Evolutionary conservation across 2,113 vertebrate species (phyloP), one percentile per base, ranked within the genome.

Genomic region (Eira barbara): DNA sequence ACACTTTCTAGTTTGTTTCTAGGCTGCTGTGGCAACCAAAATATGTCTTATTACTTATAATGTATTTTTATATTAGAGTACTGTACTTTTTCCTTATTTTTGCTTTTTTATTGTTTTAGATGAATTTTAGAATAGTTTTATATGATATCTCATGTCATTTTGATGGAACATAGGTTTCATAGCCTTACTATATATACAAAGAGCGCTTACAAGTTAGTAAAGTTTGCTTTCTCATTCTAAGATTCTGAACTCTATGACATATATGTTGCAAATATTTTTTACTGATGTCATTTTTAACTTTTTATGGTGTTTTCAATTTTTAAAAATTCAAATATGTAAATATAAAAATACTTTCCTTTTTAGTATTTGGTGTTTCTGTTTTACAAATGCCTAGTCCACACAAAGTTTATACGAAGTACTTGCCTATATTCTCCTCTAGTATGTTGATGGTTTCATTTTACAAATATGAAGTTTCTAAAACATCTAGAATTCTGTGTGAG

Each of bases 21-120:
- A 92, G 45, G 27, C 14, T 92, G 23, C 55, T 81, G 3, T 89
- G 25, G 20, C 20, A 89, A 92, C 34, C 49, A 34, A 52, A 86
- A 94, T 31, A 94, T 34, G 9, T 85, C 83, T 97, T 63, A 89
- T 89, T 55, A n/a, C 65, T 91, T 74, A 73, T 79, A 74, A 74
- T 3, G 52, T 39, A 65, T 84, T 80, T 81, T 95, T 76, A 93
- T n/a, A 57, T 74, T 36, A 61, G 4, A 55, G 7, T 47, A 96
- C 2, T 18, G 1, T 79, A 59, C 20, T 39, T 91, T 91, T 20
- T 67, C 91, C 18, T n/a, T 57, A 17, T 78, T 97, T 49, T 79
- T 85, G 34, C n/a, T 87, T 86, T 92, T 63, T 94, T 71, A 52
- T 23, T 49, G 1, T 73, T 87, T 12, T 83, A 55, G 18, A 57